These are phyloP conservation scores for Marcusenius ussheri DNA, from an alignment of 2,113 vertebrate species.

Conservation along the genomic window DNA sequence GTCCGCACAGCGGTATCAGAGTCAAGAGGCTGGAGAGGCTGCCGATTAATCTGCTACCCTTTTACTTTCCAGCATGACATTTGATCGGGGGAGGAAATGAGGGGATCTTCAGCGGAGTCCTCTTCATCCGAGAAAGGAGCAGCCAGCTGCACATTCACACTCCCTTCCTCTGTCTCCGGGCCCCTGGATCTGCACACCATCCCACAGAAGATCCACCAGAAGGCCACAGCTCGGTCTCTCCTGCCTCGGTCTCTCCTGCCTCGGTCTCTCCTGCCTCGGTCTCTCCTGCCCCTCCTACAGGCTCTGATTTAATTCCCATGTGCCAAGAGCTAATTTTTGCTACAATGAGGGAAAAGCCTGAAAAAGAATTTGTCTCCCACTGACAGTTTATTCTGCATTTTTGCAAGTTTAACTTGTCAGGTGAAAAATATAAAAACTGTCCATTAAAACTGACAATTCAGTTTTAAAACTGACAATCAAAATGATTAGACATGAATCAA, in stretches of 20 bases:
- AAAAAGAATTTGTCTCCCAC: not conserved
- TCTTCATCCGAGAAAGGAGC: not conserved
- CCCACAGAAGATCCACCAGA: constrained; percentile 4
- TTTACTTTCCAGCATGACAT: constrained; percentile 23
- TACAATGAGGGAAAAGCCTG: not conserved
- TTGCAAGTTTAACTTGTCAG: not conserved
- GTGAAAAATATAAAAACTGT: not conserved
- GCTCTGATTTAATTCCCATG: not conserved
- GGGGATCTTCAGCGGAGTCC: not conserved
- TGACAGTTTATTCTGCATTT: not conserved
- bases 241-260: not conserved
- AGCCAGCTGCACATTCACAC: not conserved
- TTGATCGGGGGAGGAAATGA: constrained; percentile 25
- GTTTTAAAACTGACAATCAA: not conserved
- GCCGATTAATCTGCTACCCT: not conserved
- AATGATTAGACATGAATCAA: not conserved
- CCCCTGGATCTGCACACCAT: not conserved
- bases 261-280: too few species aligned
- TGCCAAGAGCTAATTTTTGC: not conserved
- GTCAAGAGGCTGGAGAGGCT: not conserved
- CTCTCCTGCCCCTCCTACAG: not conserved
- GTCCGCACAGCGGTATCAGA: not conserved
- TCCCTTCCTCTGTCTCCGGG: not conserved
- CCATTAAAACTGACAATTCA: not conserved
- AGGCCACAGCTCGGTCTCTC: not conserved